These are phyloP conservation scores for Macropis europaea DNA, from an alignment of 2,888 invertebrate genomes.

Conservation along the genomic window DNA sequence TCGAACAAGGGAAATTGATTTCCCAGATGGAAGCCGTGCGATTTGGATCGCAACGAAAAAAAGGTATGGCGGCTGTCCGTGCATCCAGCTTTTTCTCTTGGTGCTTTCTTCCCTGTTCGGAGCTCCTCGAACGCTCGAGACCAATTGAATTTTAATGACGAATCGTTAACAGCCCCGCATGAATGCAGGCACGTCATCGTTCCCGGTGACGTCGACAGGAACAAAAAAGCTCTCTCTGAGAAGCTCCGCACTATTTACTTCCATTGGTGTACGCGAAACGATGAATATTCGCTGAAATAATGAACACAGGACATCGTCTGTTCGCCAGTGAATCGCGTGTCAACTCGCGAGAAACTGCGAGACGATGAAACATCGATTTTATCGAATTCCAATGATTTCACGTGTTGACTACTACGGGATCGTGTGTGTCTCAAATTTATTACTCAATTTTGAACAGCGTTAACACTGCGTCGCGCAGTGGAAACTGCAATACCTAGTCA, in stretches of 20 bases:
- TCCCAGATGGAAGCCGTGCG: neutral
- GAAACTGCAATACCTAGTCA: no score
- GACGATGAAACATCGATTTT: no score
- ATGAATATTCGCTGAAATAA: neutral
- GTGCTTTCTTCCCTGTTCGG: neutral
- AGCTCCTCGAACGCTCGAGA: conserved; percentile 1
- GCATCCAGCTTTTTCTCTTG: neutral
- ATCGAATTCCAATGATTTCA: no score
- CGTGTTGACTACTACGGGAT: no score
- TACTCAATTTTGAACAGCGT: no score
- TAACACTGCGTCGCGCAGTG: no score
- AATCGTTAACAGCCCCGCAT: conserved; percentile 49
- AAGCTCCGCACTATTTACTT: conserved; percentile 3
- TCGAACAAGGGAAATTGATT: conserved; percentile 34
- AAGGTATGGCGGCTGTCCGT: conserved; percentile 16
- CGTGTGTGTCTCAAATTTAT: no score
- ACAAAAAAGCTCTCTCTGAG: conserved; percentile 5
- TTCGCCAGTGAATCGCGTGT: neutral
- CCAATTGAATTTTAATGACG: conserved; percentile 61
- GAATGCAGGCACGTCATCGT: conserved; percentile 24
- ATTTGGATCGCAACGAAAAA: neutral
- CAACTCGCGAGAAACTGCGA: neutral
- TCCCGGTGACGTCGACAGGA: neutral
- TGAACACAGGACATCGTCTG: neutral
- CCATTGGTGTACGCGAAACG: neutral